phyloP scores from a whole-genome alignment of 1,140 invertebrate genomes.

The Orchesella cincta region DNA sequence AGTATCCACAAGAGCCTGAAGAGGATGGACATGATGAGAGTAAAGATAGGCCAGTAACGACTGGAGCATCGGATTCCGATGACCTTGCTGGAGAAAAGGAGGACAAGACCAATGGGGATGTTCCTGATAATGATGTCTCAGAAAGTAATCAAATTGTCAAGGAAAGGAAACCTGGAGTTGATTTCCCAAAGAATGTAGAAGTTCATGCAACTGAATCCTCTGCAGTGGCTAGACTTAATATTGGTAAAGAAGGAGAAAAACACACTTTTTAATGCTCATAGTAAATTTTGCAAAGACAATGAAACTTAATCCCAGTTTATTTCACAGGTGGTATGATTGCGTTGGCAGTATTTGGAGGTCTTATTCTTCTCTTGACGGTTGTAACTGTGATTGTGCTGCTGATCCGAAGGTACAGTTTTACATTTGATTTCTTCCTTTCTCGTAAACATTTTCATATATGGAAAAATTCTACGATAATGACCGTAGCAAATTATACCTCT shows the following conservation, averaged over 20 bases:
- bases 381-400: conserved; percentile 86
- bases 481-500: too few species aligned
- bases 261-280: background rate
- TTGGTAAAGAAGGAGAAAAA: conserved; percentile 58
- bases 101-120: background rate
- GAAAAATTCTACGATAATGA: too few species aligned
- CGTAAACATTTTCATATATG: too few species aligned
- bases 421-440: conserved; percentile 53
- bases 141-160: conserved; percentile 61
- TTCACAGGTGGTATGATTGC: conserved; percentile 77
- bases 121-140: conserved; percentile 61
- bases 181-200: conserved; percentile 65
- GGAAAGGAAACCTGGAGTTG: conserved; percentile 60
- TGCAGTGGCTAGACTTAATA: conserved; percentile 73
- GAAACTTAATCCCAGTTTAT: conserved; percentile 32
- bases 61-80: background rate
- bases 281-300: background rate
- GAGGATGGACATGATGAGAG: background rate
- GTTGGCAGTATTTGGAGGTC: conserved; percentile 82
- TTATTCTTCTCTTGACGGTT: conserved; percentile 84
- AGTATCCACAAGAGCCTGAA: conserved; percentile 11
- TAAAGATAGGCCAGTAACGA: background rate
- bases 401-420: conserved; percentile 74
- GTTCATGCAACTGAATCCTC: conserved; percentile 64
- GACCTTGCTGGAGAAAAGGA: background rate